Conservation (phyloP, 2,113 vertebrate species). For the Raphicerus campestris region DNA sequence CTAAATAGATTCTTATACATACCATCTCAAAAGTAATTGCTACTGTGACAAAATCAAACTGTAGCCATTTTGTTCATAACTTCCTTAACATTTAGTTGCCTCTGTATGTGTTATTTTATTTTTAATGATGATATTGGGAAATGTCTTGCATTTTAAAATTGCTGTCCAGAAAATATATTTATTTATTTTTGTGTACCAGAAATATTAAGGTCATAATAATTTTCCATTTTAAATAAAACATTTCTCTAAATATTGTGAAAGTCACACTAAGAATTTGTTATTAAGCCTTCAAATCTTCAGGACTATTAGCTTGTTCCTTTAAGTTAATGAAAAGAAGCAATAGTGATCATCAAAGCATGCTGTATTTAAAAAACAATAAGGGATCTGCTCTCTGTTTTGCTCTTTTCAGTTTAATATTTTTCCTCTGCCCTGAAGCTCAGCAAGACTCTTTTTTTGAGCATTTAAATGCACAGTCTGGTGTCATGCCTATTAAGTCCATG, state of each 20-base stretch:
- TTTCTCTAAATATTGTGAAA: not conserved
- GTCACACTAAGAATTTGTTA: not conserved
- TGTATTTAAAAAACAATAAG: conserved; percentile 56
- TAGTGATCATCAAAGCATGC: conserved; percentile 54
- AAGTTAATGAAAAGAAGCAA: conserved; percentile 44
- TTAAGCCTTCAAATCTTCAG: conserved; percentile 21
- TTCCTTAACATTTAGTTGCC: not conserved
- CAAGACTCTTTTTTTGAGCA: not conserved
- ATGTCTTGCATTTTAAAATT: not conserved
- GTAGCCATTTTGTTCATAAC: not conserved
- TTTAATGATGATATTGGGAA: not conserved
- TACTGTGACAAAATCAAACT: not conserved
- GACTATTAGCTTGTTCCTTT: conserved; percentile 56
- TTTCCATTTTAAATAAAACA: not conserved
- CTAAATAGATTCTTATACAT: not conserved
- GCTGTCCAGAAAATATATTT: not conserved
- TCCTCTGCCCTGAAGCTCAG: not conserved
- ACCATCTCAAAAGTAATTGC: not conserved
- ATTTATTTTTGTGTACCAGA: not conserved
- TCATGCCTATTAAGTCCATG: not conserved
- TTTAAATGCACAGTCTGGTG: not conserved
- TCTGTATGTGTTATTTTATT: not conserved
- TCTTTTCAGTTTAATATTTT: conserved; percentile 26
- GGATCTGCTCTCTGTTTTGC: not conserved
- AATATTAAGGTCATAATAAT: not conserved